Conservation (phyloP, 92 coral and sea anemone species). For the Epizoanthus ramosus region DNA sequence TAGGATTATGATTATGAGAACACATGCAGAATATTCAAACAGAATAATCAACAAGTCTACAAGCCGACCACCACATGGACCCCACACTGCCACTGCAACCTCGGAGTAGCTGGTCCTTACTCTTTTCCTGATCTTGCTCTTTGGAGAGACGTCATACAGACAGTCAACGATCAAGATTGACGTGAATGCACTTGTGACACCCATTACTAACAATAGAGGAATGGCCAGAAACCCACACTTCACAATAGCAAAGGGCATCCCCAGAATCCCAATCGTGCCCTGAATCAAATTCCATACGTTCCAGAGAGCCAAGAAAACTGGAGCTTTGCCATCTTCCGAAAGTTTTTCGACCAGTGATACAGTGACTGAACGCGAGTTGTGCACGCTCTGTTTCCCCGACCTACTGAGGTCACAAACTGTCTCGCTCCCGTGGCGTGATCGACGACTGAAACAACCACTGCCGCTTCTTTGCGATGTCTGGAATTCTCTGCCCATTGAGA, state of each 20-base stretch:
- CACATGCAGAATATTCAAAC: conserved; percentile 62
- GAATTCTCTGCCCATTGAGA: conserved; percentile 44
- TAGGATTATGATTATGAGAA: conserved; percentile 62
- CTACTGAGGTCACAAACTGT: conserved; percentile 3
- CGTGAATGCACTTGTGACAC: conserved; percentile 60
- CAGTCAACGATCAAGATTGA: conserved; percentile 69
- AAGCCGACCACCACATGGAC: conserved; percentile 76
- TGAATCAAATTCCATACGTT: conserved; percentile 79
- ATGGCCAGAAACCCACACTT: conserved; percentile 75
- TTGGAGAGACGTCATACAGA: conserved; percentile 79
- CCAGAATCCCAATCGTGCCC: conserved; percentile 69
- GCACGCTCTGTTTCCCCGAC: not conserved
- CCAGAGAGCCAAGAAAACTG: conserved; percentile 75
- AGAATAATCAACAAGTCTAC: conserved; percentile 74
- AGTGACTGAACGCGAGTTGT: conserved; percentile 37
- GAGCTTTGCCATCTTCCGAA: conserved; percentile 79
- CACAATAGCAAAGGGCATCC: conserved; percentile 74
- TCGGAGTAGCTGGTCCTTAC: conserved; percentile 81
- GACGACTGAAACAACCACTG: not conserved
- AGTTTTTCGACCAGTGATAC: conserved; percentile 68
- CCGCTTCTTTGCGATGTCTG: conserved; percentile 3
- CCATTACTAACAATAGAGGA: conserved; percentile 57
- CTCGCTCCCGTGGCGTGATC: not conserved
- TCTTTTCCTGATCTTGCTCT: conserved; percentile 78
- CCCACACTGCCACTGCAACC: conserved; percentile 82